Base-by-base conservation (phyloP, 92 coral and sea anemone species). In the Galaxea fascicularis region DNA sequence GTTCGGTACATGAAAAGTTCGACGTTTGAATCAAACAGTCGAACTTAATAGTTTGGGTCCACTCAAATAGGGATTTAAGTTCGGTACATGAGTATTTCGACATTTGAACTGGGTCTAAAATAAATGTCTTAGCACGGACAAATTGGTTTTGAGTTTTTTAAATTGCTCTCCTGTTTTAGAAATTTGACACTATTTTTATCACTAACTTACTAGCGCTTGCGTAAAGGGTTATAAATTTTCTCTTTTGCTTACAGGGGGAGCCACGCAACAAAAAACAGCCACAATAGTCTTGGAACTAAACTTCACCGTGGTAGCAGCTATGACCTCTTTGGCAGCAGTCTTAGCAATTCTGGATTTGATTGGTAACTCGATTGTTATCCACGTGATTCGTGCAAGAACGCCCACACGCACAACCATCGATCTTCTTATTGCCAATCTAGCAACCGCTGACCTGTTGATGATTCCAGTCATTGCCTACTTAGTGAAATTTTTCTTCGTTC, bases 391-490 rank as follows among this genome's bases (percentile, higher is more conserved):
- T 75, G 89, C 88, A 72, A 90, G 94, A 76, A 82, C 86, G 64
- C 93, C 90, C 85, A 86, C 86, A 88, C 97, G 91, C 85, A 84
- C 80, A 39, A 79, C 83, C 16, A 86, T 90, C 18, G 92, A 93
- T 60, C 87, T 93, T 25, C 83, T 93, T 4, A 93, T 93, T 22
- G 79, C 82, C 44, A 93, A 91, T 76, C 87, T 93, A 71, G 94
- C 97, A 52, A 85, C 78, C 79, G 92, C 97, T n/a, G 97, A 93
- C 86, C 80, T 93, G 49, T 62, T 91, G 71, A 93, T 93, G 88
- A 78, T 92, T 54, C 92, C 88, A 28, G 88, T 89, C 41, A 85
- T 82, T 53, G 64, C 86, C 21, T 93, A 88, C 46, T 71, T 93
- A 76, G 72, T 84, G 14, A 93, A 91, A 53, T 73, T 62, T 66